Percentiles rank a stretch among this genome's conserved stretches.
Evolutionary conservation across 2,797 vertebrate genomes (phyloP).

Genomic region (Hephaestus fuliginosus): DNA sequence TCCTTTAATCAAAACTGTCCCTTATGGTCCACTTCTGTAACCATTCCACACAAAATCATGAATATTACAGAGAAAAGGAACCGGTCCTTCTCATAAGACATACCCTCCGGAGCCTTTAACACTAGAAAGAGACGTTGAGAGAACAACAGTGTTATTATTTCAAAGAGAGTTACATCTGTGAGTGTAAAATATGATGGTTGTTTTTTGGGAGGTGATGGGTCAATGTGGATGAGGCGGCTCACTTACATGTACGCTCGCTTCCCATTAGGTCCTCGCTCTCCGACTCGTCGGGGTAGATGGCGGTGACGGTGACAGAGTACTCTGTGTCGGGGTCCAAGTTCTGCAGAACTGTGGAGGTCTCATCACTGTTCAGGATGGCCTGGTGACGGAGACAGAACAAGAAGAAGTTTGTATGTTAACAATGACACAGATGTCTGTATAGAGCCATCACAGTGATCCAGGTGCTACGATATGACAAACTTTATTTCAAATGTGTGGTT

Average conservation of each 20-base stretch:
- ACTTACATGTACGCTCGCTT: slow-evolving; percentile 91
- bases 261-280: slow-evolving; percentile 95
- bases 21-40: slow-evolving; percentile 24
- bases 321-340: slow-evolving; percentile 91
- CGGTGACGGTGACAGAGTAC: slow-evolving; percentile 92
- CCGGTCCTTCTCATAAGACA: slow-evolving; percentile 62
- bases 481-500: not conserved
- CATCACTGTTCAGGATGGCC: slow-evolving; percentile 90
- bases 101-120: slow-evolving; percentile 76
- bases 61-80: slow-evolving; percentile 48
- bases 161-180: not conserved
- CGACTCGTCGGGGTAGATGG: slow-evolving; percentile 97
- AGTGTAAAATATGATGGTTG: not conserved
- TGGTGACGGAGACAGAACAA: slow-evolving; percentile 56
- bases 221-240: fast-evolving
- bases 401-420: not conserved
- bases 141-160: slow-evolving; percentile 74
- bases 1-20: slow-evolving; percentile 39
- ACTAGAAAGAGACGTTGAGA: slow-evolving; percentile 82
- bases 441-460: not conserved
- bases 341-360: slow-evolving; percentile 87
- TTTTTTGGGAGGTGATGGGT: not conserved
- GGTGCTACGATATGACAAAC: not conserved
- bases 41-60: slow-evolving; percentile 54
- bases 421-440: not conserved